Evolutionary conservation across 2,888 invertebrate genomes (phyloP), one percentile per base, ranked within the genome.

Genomic region (Bruchidius siliquastri): DNA sequence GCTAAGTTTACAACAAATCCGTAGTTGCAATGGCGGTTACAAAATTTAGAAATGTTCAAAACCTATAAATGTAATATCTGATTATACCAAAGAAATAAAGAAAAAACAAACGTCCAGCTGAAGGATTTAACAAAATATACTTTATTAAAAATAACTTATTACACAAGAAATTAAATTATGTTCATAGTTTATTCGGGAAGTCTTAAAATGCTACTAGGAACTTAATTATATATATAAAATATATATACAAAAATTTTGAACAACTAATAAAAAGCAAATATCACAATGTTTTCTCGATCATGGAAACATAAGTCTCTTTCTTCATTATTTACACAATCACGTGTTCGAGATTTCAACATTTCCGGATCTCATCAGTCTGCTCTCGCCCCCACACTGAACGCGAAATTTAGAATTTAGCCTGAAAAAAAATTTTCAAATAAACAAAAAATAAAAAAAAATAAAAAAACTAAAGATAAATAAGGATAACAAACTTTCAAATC

Each of bases 81-180:
- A 26, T 8, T 26, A 26, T 26, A 26, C 8, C 26, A 26, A 8
- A 8, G 3, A 4, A 26, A 26, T n/a, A n/a, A n/a, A n/a, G 30
- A 49, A 13, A 49, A 49, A 49, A 49, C 8, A 49, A 49, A 49
- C 3, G 49, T 3, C 49, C 18, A 13, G 49, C 49, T 49, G 49
- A 49, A 49, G 49, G 49, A 49, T 49, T 75, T 73, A 32, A 77
- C 75, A 74, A 76, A 79, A 79, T 79, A 77, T 76, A 74, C 77
- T 81, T 81, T 79, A 81, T 80, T 81, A 80, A 80, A 81, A 80
- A 81, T 80, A 80, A 79, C 80, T 81, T 80, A 79, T 76, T 80
- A 80, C 78, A 80, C 74, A 80, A 76, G 71, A 78, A 77, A 77
- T 76, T 79, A 79, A 79, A 73, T 72, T 76, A 77, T 74, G 76